Evolutionary conservation across 2,113 vertebrate genomes (phyloP).

Genomic region (Ceuthmochares aereus): DNA sequence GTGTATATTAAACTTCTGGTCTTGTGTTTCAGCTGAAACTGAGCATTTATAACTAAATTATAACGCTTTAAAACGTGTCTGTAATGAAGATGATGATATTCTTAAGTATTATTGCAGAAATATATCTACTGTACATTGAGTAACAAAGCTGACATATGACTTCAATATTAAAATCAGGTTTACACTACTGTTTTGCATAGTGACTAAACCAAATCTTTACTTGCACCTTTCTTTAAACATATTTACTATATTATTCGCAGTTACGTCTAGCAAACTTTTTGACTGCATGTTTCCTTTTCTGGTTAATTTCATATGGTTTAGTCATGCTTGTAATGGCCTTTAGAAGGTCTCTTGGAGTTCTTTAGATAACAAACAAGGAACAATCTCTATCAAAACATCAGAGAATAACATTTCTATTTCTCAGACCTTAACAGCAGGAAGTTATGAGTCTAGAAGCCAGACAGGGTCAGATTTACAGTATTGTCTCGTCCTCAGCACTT

Average conservation of each 20-base stretch:
- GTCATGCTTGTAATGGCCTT: constrained; percentile 53
- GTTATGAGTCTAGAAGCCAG: constrained; percentile 40
- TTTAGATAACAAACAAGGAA: constrained; percentile 64
- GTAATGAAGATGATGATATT: neutral
- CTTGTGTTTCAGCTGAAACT: constrained; percentile 23
- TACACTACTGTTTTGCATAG: neutral
- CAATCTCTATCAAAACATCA: constrained; percentile 58
- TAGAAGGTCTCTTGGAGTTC: constrained; percentile 43
- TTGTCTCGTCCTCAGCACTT: constrained; percentile 41
- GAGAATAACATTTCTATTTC: constrained; percentile 59
- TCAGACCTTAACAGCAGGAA: constrained; percentile 67
- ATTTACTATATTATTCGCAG: constrained; percentile 19
- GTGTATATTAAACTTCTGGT: neutral
- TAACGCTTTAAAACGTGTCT: neutral
- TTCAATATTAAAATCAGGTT: neutral
- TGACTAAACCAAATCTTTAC: neutral
- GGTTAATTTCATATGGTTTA: constrained; percentile 52
- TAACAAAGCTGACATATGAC: neutral
- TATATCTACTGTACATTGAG: neutral
- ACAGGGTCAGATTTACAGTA: constrained; percentile 45
- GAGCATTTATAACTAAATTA: neutral
- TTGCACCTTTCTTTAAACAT: neutral
- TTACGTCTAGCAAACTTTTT: constrained; percentile 37
- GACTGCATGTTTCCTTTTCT: constrained; percentile 51
- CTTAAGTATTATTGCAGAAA: neutral